Evolutionary conservation across 1,140 invertebrate genomes (phyloP).

Genomic region (Sipha flava): DNA sequence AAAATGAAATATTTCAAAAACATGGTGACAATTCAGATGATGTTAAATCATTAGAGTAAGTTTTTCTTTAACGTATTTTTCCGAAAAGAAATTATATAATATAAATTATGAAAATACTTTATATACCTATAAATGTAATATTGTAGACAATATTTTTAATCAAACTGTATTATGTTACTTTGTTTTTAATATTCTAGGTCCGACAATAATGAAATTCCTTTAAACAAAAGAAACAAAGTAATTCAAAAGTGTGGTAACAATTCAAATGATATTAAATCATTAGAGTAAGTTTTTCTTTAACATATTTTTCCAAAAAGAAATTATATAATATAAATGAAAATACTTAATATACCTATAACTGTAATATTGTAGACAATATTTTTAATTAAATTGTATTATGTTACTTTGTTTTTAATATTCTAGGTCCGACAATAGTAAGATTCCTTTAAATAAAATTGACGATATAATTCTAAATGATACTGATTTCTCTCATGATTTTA

Average conservation of each 20-base stretch:
- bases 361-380: no score
- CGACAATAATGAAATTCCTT: neutral
- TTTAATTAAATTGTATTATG: no score
- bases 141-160: no score
- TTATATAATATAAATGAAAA: no score
- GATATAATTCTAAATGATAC: neutral
- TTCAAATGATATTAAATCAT: neutral
- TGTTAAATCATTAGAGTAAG: neutral
- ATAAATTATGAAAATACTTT: no score
- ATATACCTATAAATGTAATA: no score
- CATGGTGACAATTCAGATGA: neutral
- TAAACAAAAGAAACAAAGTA: neutral
- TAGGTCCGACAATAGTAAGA: neutral
- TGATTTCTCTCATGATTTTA: neutral
- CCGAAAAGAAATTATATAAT: no score
- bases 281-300: no score
- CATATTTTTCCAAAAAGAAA: no score
- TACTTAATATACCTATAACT: no score
- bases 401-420: neutral
- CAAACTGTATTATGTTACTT: no score
- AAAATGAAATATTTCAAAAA: neutral
- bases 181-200: neutral
- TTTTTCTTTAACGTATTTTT: no score
- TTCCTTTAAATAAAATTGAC: neutral
- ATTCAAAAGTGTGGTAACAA: neutral